These are phyloP conservation scores for Nomada lathburiana DNA, from an alignment of 2,888 invertebrate species.

Conservation along the genomic window DNA sequence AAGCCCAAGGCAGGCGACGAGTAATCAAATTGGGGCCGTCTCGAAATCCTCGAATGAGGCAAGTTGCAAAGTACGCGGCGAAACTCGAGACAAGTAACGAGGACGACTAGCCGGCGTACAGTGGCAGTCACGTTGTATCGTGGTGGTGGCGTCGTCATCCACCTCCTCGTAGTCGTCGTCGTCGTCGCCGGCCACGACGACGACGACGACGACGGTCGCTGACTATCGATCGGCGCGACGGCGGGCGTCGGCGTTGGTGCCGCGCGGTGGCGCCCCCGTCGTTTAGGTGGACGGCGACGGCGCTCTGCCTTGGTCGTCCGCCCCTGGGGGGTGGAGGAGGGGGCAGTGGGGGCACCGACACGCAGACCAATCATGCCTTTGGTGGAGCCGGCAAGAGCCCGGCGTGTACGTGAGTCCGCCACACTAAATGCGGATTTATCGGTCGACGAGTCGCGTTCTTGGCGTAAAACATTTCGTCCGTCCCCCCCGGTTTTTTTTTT, in stretches of 20 bases:
- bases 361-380: constrained; percentile 76
- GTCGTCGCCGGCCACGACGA: constrained; percentile 44
- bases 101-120: constrained; percentile 13
- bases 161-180: constrained; percentile 35
- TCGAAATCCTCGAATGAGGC: not conserved
- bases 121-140: constrained; percentile 9
- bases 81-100: constrained; percentile 21
- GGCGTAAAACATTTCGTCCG: constrained; percentile 58
- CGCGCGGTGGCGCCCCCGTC: constrained; percentile 82
- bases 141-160: constrained; percentile 25
- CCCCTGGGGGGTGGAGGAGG: constrained; percentile 68
- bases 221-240: constrained; percentile 81
- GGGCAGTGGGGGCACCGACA: constrained; percentile 70
- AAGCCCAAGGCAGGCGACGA: not conserved
- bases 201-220: constrained; percentile 70
- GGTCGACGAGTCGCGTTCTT: constrained; percentile 57
- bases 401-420: constrained; percentile 72
- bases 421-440: constrained; percentile 72
- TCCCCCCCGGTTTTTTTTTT: constrained; percentile 28
- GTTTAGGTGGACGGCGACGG: constrained; percentile 62
- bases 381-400: constrained; percentile 76
- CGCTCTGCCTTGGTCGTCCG: constrained; percentile 65
- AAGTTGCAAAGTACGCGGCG: constrained; percentile 1
- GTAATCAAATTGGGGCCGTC: constrained; percentile 2
- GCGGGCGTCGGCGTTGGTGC: constrained; percentile 80